Base-by-base conservation (phyloP, 2,113 vertebrate genomes). In the Ciconia stormi region DNA sequence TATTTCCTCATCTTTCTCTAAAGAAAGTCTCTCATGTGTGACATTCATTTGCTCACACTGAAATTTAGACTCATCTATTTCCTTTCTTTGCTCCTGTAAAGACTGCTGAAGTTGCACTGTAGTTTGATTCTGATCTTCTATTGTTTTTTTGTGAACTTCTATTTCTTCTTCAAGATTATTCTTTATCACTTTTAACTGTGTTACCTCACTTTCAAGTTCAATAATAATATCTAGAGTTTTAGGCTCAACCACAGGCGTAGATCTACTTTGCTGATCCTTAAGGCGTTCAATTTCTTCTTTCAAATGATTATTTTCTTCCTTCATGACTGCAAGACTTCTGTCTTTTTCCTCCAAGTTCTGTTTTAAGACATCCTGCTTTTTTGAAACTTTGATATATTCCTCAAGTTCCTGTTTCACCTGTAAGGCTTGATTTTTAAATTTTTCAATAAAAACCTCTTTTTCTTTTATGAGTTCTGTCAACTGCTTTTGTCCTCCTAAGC, bases 281-380 rank as follows among this genome's bases (percentile, higher is more conserved):
- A 99, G 83, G 3, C 99, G 98, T 58, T 99, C 99, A 2, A 99
- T 98, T 96, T 99, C 99, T 96, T 99, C 99, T 77, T 99, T 99
- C 69, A 99, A 97, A 87, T 99, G 99, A 90, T 98, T 99, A 95
- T 99, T 99, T 95, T 99, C 99, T 95, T 99, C 99, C 87, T 99
- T 99, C 99, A 99, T 99, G 23, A 97, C 95, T 4, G 99, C 98
- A 71, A 99, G 98, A 82, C 97, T 99, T 92, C 96, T 98, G 50
- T 99, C 99, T 93, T 99, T 99, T 80, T 99, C 99, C 70, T 99
- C 99, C 21, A 99, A 59, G 3, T 86, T 98, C 84, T 98, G 99
- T 83, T 96, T 98, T 65, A 99, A 97, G 36, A 83, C 49, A 47
- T 98, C 98, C 21, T 83, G 97, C 59, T 98, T 98, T 80, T 98